Base-by-base conservation (phyloP, 2,113 vertebrate genomes). In the Cavia aperea region DNA sequence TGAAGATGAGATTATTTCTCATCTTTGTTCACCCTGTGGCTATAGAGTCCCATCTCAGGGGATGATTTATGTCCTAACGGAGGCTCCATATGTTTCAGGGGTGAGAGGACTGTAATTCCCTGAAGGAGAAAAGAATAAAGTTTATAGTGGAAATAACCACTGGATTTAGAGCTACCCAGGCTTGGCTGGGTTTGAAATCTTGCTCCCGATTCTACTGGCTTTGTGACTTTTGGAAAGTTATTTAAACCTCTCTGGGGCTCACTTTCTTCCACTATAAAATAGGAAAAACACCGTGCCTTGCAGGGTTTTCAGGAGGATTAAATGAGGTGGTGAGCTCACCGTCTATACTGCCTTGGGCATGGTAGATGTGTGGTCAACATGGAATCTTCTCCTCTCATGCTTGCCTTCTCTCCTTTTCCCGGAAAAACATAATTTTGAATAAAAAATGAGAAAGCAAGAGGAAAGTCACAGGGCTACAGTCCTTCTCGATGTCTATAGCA, bases 221-320 rank as follows among this genome's bases (percentile, higher is more conserved):
- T 24, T 70, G 66, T 83, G 88, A 89, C 77, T 93, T 89, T 84
- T n/a, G 51, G 86, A 7, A 93, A 62, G 21, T 91, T 75, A 81
- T n/a, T 75, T 89, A 70, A 90, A 51, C 19, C 24, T 92, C 63
- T 85, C 24, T 81, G 87, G 54, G 39, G 9, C 72, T 58, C 23
- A 1, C 26, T 82, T 79, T 86, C 31, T 14, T 93, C 36, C 24
- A 56, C 43, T 82, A 7, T 91, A 63, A 93, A 91, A 63, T 7
- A 90, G 23, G 26, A 4, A 39, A 43, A 63, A 58, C 58, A 23
- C 26, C 49, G 46, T 65, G 56, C n/a, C 31, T 75, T 21, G 23
- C 5, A 51, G 66, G 21, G 65, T 82, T 72, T 12, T 60, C 33
- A 15, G 16, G 77, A 91, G 13, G 9, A 62, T 77, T 63, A 83